phyloP scores from a whole-genome alignment of 1,140 invertebrate genomes.

The Plodia interpunctella region DNA sequence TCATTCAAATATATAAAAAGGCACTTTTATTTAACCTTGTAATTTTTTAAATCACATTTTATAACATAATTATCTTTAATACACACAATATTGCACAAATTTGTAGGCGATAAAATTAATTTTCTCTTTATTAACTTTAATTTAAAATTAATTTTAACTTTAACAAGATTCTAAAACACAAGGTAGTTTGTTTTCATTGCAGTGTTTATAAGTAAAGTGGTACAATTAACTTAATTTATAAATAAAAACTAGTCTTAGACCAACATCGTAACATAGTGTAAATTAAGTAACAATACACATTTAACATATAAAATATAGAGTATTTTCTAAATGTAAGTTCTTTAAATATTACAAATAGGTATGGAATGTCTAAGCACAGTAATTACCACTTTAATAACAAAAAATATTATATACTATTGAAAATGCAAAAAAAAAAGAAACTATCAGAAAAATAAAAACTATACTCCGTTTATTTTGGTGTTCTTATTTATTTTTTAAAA shows the following conservation, averaged over 20 bases:
- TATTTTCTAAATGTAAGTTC: background rate
- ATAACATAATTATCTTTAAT: background rate
- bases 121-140: too few species aligned
- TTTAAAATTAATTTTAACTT: too few species aligned
- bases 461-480: too few species aligned
- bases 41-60: background rate
- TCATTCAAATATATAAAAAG: background rate
- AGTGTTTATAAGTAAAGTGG: background rate
- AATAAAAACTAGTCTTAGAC: constrained; percentile 31
- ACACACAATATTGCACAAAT: too few species aligned
- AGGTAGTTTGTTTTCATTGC: background rate
- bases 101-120: too few species aligned
- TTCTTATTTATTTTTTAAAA: too few species aligned
- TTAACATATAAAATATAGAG: background rate
- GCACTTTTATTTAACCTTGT: background rate
- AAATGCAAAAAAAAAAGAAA: too few species aligned
- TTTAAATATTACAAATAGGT: background rate
- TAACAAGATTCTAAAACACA: background rate
- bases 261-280: background rate
- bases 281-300: background rate
- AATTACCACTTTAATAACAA: background rate
- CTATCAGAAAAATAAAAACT: too few species aligned
- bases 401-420: constrained; percentile 8
- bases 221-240: constrained; percentile 14
- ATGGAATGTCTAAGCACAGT: background rate